Conservation (phyloP, 2,113 vertebrate species). For the Blennius ocellaris region DNA sequence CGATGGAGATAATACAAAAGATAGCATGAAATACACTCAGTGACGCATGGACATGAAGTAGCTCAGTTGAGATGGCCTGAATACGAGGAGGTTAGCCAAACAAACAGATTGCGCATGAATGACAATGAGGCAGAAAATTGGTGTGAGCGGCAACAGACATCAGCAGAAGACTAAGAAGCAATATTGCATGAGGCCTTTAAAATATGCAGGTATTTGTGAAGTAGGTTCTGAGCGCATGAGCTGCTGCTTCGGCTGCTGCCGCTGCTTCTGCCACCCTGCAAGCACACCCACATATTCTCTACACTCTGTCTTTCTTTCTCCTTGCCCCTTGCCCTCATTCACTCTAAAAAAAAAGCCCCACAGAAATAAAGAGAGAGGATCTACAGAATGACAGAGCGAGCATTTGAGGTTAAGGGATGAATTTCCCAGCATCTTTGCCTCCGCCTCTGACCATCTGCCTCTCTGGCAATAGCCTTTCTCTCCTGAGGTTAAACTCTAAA, state of each 20-base stretch:
- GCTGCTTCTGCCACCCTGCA: slow-evolving; percentile 10
- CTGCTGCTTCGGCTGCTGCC: slow-evolving; percentile 29
- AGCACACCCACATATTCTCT: slow-evolving; percentile 51
- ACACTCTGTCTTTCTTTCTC: slow-evolving; percentile 25
- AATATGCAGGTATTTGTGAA: slow-evolving; percentile 76
- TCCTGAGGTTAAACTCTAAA: slow-evolving; percentile 78
- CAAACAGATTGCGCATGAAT: slow-evolving; percentile 78
- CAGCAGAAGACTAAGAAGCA: slow-evolving; percentile 53
- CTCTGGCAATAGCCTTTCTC: slow-evolving; percentile 71
- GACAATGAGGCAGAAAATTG: slow-evolving; percentile 80
- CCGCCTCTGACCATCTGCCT: slow-evolving; percentile 77
- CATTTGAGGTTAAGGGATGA: slow-evolving; percentile 72
- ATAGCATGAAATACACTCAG: slow-evolving; percentile 52
- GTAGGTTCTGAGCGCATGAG: slow-evolving; percentile 47
- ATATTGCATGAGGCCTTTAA: slow-evolving; percentile 77
- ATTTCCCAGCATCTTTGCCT: slow-evolving; percentile 73
- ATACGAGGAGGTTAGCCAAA: slow-evolving; percentile 71
- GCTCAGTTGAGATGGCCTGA: slow-evolving; percentile 58
- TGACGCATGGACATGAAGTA: slow-evolving; percentile 60
- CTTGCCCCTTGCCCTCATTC: slow-evolving; percentile 27
- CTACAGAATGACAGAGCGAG: slow-evolving; percentile 49
- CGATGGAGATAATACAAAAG: slow-evolving; percentile 57
- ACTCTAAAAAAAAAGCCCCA: slow-evolving; percentile 38
- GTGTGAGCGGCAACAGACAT: slow-evolving; percentile 64
- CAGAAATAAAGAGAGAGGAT: slow-evolving; percentile 35